A percentile compares a stretch with the other conserved stretches of the same genome.
Evolutionary conservation across 1,140 invertebrate species (phyloP).

Genomic region (Samia ricini): DNA sequence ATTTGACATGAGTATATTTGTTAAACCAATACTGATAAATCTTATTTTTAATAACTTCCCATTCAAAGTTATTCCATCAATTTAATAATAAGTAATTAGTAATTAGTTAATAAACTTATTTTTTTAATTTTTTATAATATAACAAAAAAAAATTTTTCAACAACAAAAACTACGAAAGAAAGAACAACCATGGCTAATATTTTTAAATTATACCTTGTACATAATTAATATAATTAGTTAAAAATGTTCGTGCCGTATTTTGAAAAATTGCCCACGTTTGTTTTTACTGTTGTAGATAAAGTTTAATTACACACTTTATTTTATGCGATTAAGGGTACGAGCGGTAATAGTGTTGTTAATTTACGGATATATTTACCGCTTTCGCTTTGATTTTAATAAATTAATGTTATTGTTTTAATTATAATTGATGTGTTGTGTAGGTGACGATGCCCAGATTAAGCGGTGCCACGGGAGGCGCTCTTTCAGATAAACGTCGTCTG

Average conservation of each 20-base stretch:
- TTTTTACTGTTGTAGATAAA: neutral
- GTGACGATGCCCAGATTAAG: conserved; percentile 63
- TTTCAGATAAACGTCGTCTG: conserved; percentile 60
- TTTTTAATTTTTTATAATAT: too few relatives aligned
- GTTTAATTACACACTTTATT: neutral
- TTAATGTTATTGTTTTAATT: neutral
- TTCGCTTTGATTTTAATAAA: neutral
- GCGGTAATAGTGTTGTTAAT: neutral
- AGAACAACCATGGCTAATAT: too few relatives aligned
- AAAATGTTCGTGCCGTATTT: too few relatives aligned
- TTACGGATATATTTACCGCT: neutral
- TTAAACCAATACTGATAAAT: neutral
- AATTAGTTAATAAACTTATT: too few relatives aligned
- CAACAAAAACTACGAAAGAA: neutral
- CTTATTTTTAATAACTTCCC: neutral
- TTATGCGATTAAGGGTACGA: neutral
- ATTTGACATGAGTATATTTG: neutral
- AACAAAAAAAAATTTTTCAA: neutral
- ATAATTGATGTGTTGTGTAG: conserved; percentile 37
- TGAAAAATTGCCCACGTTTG: neutral
- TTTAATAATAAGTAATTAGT: too few relatives aligned
- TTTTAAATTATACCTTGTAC: neutral
- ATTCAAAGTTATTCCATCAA: too few relatives aligned
- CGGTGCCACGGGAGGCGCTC: conserved; percentile 42
- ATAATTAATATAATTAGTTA: too few relatives aligned